These are phyloP conservation scores for Pholis gunnellus DNA, from an alignment of 2,113 vertebrate genomes.

Conservation along the genomic window DNA sequence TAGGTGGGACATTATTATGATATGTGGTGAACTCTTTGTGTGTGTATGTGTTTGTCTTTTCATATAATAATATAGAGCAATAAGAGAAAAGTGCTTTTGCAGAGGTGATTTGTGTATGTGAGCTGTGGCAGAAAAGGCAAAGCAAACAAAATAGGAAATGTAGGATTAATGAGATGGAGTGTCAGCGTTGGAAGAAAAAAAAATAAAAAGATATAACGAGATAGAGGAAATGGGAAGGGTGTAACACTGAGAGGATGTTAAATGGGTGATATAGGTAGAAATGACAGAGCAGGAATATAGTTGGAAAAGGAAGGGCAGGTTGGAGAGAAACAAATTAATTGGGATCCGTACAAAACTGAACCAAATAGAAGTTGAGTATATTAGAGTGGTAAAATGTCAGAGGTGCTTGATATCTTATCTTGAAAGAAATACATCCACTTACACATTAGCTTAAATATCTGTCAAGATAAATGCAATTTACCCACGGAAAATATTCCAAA, in stretches of 20 bases:
- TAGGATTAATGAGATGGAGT: slow-evolving; percentile 36
- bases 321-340: slow-evolving; percentile 45
- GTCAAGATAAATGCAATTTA: slow-evolving; percentile 38
- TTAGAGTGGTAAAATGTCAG: slow-evolving; percentile 50
- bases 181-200: slow-evolving; percentile 38
- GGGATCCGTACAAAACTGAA: slow-evolving; percentile 28
- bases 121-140: slow-evolving; percentile 3
- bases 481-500: slow-evolving; percentile 34
- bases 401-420: slow-evolving; percentile 49
- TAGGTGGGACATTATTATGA: slow-evolving; percentile 1
- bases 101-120: slow-evolving; percentile 11
- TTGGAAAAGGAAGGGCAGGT: slow-evolving; percentile 46
- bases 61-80: slow-evolving; percentile 9
- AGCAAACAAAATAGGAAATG: slow-evolving; percentile 23
- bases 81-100: neutral
- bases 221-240: slow-evolving; percentile 38
- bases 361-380: slow-evolving; percentile 28
- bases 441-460: slow-evolving; percentile 53
- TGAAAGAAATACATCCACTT: slow-evolving; percentile 33
- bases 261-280: slow-evolving; percentile 44
- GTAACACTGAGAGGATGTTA: slow-evolving; percentile 50
- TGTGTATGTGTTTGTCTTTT: slow-evolving; percentile 10
- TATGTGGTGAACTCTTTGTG: slow-evolving; percentile 2
- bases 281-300: slow-evolving; percentile 50
- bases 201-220: slow-evolving; percentile 33